phyloP scores from a whole-genome alignment of 2,797 vertebrate species.

The Glossophaga mutica region DNA sequence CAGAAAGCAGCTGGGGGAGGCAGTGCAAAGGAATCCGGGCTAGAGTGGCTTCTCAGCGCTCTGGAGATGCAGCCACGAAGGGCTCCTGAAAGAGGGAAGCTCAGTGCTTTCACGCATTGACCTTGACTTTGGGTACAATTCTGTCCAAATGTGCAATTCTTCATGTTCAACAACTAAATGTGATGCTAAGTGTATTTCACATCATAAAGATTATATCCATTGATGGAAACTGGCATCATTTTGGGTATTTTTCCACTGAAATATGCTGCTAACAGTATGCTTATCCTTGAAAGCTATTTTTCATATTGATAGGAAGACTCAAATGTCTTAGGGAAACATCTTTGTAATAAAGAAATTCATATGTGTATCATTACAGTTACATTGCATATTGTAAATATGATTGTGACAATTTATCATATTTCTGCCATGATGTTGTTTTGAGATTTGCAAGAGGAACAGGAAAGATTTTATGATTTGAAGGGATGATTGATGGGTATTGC shows the following conservation, averaged over 20 bases:
- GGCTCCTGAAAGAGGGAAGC: background rate
- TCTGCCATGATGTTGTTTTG: slow-evolving; percentile 15
- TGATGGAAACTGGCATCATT: background rate
- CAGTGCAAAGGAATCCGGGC: too few relatives aligned
- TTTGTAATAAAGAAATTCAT: slow-evolving; percentile 33
- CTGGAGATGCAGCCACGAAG: background rate
- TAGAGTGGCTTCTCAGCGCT: background rate
- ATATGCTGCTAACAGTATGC: background rate
- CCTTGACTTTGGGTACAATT: background rate
- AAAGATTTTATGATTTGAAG: slow-evolving; percentile 20
- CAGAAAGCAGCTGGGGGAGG: background rate
- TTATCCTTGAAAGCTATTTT: background rate
- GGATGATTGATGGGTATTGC: background rate
- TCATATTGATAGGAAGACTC: background rate
- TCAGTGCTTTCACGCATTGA: background rate
- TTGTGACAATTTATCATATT: background rate
- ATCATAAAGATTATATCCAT: background rate
- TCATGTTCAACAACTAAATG: background rate
- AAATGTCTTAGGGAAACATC: slow-evolving; percentile 31
- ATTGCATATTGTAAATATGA: background rate
- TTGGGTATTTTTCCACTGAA: background rate
- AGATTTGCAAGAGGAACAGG: slow-evolving; percentile 6
- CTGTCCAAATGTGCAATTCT: background rate
- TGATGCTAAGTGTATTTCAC: background rate
- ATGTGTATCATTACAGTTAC: slow-evolving; percentile 8